Conservation (phyloP, 2,888 invertebrate species). For the Hydroisotoma schaefferi region DNA sequence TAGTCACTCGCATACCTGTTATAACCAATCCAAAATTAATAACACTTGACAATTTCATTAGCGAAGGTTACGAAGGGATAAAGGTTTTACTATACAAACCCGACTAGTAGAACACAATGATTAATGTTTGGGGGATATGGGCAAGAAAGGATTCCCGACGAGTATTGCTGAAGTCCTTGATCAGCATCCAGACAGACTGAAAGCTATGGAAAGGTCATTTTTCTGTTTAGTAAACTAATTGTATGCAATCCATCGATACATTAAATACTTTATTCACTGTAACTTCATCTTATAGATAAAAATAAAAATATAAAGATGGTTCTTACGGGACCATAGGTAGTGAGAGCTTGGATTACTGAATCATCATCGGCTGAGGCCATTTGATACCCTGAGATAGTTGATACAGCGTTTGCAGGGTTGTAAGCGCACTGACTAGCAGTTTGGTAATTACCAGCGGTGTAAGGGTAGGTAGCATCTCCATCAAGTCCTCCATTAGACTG, state of each 20-base stretch:
- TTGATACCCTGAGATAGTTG: not conserved
- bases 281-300: too few relatives aligned
- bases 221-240: too few relatives aligned
- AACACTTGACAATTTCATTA: too few relatives aligned
- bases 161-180: constrained; percentile 4
- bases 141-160: constrained; percentile 16
- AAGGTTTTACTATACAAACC: too few relatives aligned
- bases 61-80: too few relatives aligned
- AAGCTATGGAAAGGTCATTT: too few relatives aligned
- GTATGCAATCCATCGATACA: too few relatives aligned
- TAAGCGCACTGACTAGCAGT: too few relatives aligned
- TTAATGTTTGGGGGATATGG: constrained; percentile 57
- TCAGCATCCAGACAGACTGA: constrained; percentile 22
- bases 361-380: not conserved
- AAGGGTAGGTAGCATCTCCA: not conserved
- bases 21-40: too few relatives aligned
- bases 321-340: not conserved
- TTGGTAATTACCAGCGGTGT: not conserved
- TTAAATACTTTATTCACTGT: too few relatives aligned
- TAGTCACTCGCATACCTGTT: not conserved
- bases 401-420: not conserved
- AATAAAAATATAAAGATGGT: too few relatives aligned
- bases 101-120: constrained; percentile 80
- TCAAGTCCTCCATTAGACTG: not conserved
- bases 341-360: not conserved